These are phyloP conservation scores for Lasioglossum albipes DNA, from an alignment of 1,140 invertebrate species.

Conservation along the genomic window DNA sequence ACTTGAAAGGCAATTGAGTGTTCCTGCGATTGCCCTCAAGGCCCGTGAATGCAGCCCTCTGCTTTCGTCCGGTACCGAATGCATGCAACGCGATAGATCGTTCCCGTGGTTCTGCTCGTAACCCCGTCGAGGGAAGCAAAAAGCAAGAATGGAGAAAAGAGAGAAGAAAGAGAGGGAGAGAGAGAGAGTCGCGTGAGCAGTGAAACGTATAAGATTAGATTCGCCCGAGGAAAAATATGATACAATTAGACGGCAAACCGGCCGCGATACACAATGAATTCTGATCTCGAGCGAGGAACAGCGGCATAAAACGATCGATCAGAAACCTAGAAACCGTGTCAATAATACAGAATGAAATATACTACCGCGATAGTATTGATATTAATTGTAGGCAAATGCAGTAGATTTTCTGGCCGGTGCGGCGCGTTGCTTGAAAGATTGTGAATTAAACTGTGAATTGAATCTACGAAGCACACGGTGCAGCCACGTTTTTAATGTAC, in stretches of 20 bases:
- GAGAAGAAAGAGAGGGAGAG: too few species aligned
- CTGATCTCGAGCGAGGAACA: background rate
- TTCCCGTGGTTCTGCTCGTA: too few species aligned
- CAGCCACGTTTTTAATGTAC: too few species aligned
- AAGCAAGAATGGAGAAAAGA: background rate
- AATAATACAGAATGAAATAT: background rate
- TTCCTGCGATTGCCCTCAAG: constrained; percentile 49
- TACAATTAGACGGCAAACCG: background rate
- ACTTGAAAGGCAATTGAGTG: constrained; percentile 51
- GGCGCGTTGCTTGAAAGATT: background rate
- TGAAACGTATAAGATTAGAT: constrained; percentile 26
- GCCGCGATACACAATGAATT: background rate
- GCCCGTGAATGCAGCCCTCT: constrained; percentile 32
- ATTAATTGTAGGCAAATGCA: background rate
- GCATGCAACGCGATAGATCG: constrained; percentile 19
- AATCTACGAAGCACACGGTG: too few species aligned
- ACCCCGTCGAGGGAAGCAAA: background rate
- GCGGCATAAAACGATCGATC: background rate
- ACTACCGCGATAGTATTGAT: background rate
- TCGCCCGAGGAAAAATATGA: background rate
- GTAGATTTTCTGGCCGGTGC: background rate
- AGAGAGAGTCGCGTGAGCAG: background rate
- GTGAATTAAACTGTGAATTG: background rate
- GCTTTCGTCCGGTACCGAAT: constrained; percentile 30
- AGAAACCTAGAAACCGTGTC: background rate